Evolutionary conservation across 2,113 vertebrate species (phyloP), one percentile per base, ranked within the genome.

Genomic region (Mustela lutreola): DNA sequence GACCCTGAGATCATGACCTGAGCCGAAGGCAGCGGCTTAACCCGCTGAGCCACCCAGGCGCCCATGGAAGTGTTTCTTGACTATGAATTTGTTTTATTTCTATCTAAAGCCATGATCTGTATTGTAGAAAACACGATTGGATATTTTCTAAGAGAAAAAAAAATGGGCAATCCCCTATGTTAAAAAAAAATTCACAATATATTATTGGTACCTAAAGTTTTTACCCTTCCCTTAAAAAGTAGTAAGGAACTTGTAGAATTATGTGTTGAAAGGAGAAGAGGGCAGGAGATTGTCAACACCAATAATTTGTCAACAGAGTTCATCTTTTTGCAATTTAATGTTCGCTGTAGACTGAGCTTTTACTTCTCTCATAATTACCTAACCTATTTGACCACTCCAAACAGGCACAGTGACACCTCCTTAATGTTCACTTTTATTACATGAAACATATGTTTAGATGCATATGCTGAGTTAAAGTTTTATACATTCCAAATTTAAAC

Each of bases 291-390:
- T 81, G 53, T 79, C 82, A 97, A 53, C 84, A 95, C 7, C 95
- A 97, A 97, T 58, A 53, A 98, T 94, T 88, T 94, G 97, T 97
- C 67, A 79, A 82, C 33, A 81, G 7, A 91, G 33, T 87, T 94
- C 65, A 94, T 84, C 28, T 67, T 81, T 94, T 62, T 80, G 39
- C 2, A 97, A 24, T 92, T 97, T 97, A 96, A 82, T 33, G 11
- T 84, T 78, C 89, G 75, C 73, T 93, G 10, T 80, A 73, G 84
- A 89, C 24, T 93, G 63, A 92, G 31, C 45, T 96, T 93, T 97
- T 53, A 62, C 73, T 90, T 65, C 31, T 90, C 50, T 92, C 42
- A 73, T n/a, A 96, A 96, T 95, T 76, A 80, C 65, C 96, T 94
- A 73, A 95, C 62, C 16, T 95, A 21, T 4, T 92, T 89, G n/a